Percentiles rank a stretch among this genome's conserved stretches.
Evolutionary conservation across 2,888 invertebrate genomes (phyloP).

Genomic region (Lasioglossum villosulum): DNA sequence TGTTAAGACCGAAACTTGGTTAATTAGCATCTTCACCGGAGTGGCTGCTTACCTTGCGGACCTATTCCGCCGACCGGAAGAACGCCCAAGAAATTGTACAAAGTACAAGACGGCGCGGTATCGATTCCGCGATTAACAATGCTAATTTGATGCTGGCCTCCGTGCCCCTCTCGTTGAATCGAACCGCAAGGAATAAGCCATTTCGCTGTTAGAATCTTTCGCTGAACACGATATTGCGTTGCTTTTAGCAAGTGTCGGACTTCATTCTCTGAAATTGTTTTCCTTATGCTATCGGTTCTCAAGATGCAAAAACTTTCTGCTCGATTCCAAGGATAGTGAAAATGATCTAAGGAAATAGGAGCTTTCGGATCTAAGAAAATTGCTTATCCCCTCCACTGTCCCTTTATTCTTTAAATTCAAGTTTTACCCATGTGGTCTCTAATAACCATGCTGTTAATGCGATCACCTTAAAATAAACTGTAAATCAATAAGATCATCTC

Average conservation of each 20-base stretch:
- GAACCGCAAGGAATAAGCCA: background rate
- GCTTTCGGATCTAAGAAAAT: too few relatives aligned
- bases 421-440: too few relatives aligned
- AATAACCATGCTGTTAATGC: too few relatives aligned
- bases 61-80: conserved; percentile 61
- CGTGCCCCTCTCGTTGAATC: background rate
- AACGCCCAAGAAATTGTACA: conserved; percentile 76
- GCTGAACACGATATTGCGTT: background rate
- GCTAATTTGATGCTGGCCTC: conserved; percentile 50
- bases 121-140: conserved; percentile 67
- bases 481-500: too few relatives aligned
- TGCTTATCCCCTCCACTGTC: too few relatives aligned
- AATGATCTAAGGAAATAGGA: background rate
- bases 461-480: too few relatives aligned
- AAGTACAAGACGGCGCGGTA: conserved; percentile 71
- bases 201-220: background rate
- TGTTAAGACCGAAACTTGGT: conserved; percentile 83
- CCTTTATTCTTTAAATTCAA: too few relatives aligned
- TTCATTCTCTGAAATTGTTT: background rate
- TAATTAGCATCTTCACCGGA: conserved; percentile 84
- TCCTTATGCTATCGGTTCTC: background rate
- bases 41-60: conserved; percentile 78
- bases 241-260: background rate
- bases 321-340: background rate
- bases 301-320: background rate